phyloP scores from a whole-genome alignment of 2,113 vertebrate genomes.

The Apeltes quadracus region DNA sequence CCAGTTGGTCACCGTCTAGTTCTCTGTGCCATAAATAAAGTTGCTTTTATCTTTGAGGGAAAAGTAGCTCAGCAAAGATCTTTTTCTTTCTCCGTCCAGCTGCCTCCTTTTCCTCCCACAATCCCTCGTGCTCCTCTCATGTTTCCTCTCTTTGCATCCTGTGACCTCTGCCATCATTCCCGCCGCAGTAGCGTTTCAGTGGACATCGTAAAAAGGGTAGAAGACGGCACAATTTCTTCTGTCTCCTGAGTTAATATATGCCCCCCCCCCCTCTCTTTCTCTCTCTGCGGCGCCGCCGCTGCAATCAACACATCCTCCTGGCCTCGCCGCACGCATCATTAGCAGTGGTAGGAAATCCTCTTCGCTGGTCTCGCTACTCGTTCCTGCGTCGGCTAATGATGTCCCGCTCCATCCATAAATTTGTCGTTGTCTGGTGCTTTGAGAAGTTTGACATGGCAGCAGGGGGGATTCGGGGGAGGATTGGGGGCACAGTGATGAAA shows the following conservation, averaged over 20 bases:
- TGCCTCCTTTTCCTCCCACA: not conserved
- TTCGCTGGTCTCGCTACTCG: conserved; percentile 44
- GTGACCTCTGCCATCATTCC: conserved; percentile 48
- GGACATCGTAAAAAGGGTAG: not conserved
- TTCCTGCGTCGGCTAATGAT: conserved; percentile 69
- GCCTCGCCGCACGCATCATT: conserved; percentile 68
- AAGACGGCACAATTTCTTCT: conserved; percentile 42
- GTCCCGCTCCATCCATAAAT: conserved; percentile 75
- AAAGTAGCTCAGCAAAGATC: not conserved
- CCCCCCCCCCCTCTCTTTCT: not conserved
- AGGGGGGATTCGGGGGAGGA: conserved; percentile 45
- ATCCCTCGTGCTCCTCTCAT: not conserved
- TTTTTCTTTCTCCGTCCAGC: not conserved
- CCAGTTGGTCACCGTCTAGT: not conserved
- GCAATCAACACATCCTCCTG: conserved; percentile 53
- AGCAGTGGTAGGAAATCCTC: conserved; percentile 57
- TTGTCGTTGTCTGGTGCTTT: conserved; percentile 64
- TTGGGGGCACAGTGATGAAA: conserved; percentile 59
- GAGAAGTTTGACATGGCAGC: conserved; percentile 69
- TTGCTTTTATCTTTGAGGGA: not conserved
- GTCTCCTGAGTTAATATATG: conserved; percentile 55
- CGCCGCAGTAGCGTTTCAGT: conserved; percentile 26
- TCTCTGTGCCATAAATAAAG: not conserved
- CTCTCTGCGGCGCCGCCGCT: conserved; percentile 37
- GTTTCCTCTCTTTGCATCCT: conserved; percentile 19